phyloP scores from a whole-genome alignment of 2,797 vertebrate species.

The Anas flavirostris region DNA sequence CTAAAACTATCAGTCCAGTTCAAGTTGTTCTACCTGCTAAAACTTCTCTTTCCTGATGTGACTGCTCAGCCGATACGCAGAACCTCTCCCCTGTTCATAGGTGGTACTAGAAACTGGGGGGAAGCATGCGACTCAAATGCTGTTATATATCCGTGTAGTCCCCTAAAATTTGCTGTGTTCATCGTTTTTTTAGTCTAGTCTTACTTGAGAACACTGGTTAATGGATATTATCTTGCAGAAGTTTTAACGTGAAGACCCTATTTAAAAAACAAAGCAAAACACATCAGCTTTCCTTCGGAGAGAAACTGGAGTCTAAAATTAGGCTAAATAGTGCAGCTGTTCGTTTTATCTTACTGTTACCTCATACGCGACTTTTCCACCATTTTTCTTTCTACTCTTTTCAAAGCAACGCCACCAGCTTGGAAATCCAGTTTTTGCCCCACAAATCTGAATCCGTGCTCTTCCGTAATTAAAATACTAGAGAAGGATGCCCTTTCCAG shows the following conservation, averaged over 20 bases:
- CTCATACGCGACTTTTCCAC: not conserved
- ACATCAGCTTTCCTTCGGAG: not conserved
- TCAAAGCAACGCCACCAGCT: not conserved
- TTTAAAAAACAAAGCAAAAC: not conserved
- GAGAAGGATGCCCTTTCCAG: slow-evolving; percentile 17
- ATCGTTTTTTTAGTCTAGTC: not conserved
- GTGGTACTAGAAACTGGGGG: not conserved
- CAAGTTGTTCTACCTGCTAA: not conserved
- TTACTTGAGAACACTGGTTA: not conserved
- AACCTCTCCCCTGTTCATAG: not conserved
- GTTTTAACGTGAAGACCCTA: accelerated
- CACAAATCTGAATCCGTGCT: not conserved
- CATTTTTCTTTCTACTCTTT: not conserved
- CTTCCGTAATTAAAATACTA: not conserved
- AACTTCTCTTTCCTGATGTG: not conserved
- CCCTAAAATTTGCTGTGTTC: accelerated
- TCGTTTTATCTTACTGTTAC: not conserved
- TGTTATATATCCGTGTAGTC: not conserved
- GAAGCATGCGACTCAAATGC: not conserved
- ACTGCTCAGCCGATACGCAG: not conserved
- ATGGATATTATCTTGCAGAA: not conserved
- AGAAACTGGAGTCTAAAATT: not conserved
- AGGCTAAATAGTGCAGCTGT: not conserved
- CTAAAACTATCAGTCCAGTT: not conserved
- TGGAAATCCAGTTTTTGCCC: not conserved